Conservation (phyloP, 2,888 invertebrate genomes). For the Bimastos eiseni region DNA sequence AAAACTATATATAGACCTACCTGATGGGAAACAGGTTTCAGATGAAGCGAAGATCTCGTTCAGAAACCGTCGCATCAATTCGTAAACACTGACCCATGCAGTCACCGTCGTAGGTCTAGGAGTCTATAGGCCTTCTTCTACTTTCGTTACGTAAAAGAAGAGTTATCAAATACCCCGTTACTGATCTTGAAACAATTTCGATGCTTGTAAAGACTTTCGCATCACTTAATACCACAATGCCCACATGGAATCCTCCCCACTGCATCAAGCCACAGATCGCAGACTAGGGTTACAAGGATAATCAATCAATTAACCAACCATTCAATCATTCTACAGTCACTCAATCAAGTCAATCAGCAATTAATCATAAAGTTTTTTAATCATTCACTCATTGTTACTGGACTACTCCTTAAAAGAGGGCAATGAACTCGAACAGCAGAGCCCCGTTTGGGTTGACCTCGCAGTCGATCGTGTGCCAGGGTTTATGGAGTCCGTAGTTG, state of each 20-base stretch:
- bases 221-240: too few relatives aligned
- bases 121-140: too few relatives aligned
- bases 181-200: too few relatives aligned
- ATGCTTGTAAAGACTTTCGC: too few relatives aligned
- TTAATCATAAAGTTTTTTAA: neutral
- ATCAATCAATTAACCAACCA: neutral
- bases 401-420: slow-evolving; percentile 42
- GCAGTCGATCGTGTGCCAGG: slow-evolving; percentile 44
- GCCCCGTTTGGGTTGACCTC: slow-evolving; percentile 47
- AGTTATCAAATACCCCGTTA: too few relatives aligned
- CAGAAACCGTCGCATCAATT: too few relatives aligned
- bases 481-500: slow-evolving; percentile 47
- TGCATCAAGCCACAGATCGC: neutral
- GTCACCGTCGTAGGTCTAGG: too few relatives aligned
- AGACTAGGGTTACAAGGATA: neutral
- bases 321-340: neutral
- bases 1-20: too few relatives aligned
- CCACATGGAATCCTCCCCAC: neutral
- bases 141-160: too few relatives aligned
- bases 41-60: too few relatives aligned
- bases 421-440: slow-evolving; percentile 32
- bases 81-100: too few relatives aligned
- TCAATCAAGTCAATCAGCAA: neutral
- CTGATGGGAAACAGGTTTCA: too few relatives aligned
- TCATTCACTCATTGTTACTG: neutral